A percentile compares a stretch with the other conserved stretches of the same genome.
These are phyloP conservation scores for Emmelina monodactyla DNA, from an alignment of 2,888 invertebrate genomes.

Conservation along the genomic window DNA sequence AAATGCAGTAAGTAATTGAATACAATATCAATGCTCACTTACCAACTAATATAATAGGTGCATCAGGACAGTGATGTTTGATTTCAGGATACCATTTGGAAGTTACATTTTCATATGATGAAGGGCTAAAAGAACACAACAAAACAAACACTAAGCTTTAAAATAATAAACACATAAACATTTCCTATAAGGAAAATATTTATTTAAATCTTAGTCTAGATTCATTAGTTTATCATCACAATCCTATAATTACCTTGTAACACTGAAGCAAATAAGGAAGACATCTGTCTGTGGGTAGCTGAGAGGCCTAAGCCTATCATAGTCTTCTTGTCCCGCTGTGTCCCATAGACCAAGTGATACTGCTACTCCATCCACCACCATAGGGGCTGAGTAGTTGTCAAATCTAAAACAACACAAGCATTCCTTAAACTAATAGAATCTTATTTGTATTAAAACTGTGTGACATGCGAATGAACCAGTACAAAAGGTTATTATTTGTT, in stretches of 20 bases:
- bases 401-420: constrained; percentile 71
- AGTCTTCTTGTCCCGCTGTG: constrained; percentile 97
- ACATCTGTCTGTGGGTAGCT: constrained; percentile 99
- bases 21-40: too few relatives aligned
- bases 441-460: background rate
- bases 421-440: background rate
- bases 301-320: constrained; percentile 93
- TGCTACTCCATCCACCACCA: constrained; percentile 97
- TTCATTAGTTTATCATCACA: too few relatives aligned
- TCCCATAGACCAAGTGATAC: constrained; percentile 98
- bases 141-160: too few relatives aligned
- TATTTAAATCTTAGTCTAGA: background rate
- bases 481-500: background rate
- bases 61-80: constrained; percentile 99
- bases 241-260: too few relatives aligned
- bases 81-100: constrained; percentile 99
- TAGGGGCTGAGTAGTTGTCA: constrained; percentile 98
- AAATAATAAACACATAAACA: too few relatives aligned
- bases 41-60: constrained; percentile 98
- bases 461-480: background rate
- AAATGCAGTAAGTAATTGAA: too few relatives aligned
- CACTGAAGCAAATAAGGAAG: constrained; percentile 99
- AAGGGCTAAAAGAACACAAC: constrained; percentile 87
- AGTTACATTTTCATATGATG: constrained; percentile 99
- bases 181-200: too few relatives aligned